phyloP scores from a whole-genome alignment of 2,797 vertebrate species.

The Pseudopleuronectes americanus region DNA sequence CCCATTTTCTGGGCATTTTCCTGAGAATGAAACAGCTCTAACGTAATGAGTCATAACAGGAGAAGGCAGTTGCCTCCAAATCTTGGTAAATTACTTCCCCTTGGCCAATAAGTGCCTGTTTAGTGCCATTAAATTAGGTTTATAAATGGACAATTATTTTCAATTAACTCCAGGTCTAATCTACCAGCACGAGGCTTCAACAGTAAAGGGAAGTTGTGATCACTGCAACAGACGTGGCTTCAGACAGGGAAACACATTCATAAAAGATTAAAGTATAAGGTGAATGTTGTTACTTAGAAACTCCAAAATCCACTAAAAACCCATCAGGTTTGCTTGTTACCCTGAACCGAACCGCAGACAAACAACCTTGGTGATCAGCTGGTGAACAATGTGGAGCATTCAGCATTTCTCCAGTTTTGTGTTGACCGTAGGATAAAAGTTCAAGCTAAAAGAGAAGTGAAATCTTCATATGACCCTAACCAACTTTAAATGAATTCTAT shows the following conservation, averaged over 20 bases:
- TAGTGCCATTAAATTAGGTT: constrained; percentile 56
- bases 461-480: neutral
- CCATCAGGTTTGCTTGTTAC: neutral
- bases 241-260: constrained; percentile 18
- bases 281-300: too few relatives aligned
- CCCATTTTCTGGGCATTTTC: too few relatives aligned
- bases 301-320: neutral
- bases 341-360: neutral
- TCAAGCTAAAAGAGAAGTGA: neutral
- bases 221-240: constrained; percentile 13
- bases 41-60: constrained; percentile 30
- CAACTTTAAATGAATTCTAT: neutral
- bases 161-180: constrained; percentile 52
- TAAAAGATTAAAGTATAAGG: neutral
- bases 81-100: constrained; percentile 72
- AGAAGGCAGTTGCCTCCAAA: constrained; percentile 61
- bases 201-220: constrained; percentile 40
- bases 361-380: neutral
- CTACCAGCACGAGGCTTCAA: constrained; percentile 33
- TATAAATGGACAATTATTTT: constrained; percentile 50
- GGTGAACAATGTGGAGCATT: too few relatives aligned
- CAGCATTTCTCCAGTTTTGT: too few relatives aligned
- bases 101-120: constrained; percentile 56
- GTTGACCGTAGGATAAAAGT: neutral
- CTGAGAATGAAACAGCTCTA: too few relatives aligned